These are phyloP conservation scores for Channa striata DNA, from an alignment of 2,797 vertebrate genomes.

Conservation along the genomic window DNA sequence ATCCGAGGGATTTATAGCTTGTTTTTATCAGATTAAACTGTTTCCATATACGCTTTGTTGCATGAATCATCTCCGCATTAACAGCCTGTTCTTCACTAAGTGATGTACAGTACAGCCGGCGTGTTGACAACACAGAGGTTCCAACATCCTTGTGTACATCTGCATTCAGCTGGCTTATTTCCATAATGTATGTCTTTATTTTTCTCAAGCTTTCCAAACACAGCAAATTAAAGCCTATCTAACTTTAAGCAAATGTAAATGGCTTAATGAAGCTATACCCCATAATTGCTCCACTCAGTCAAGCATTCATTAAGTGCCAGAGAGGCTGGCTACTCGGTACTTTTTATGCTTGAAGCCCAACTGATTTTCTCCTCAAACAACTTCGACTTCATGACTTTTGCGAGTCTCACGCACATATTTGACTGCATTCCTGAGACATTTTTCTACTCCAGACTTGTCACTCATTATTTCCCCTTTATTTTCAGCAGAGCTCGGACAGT, in stretches of 20 bases:
- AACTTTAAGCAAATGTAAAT: conserved; percentile 72
- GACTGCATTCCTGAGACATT: not conserved
- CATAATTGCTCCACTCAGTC: conserved; percentile 76
- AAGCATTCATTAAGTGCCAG: conserved; percentile 66
- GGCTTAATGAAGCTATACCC: conserved; percentile 68
- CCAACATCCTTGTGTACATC: conserved; percentile 18
- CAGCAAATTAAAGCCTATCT: conserved; percentile 72
- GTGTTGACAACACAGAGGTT: conserved; percentile 8
- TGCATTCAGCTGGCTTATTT: conserved; percentile 47
- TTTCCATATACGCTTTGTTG: not conserved
- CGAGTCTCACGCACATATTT: not conserved
- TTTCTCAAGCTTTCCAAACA: conserved; percentile 62
- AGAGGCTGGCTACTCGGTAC: conserved; percentile 47
- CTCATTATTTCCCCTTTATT: not conserved
- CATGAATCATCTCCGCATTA: conserved; percentile 10
- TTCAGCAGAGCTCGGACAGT: conserved; percentile 12
- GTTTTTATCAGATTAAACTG: not conserved
- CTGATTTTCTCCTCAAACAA: conserved; percentile 37
- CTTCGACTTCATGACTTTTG: conserved; percentile 4
- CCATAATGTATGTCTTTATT: conserved; percentile 57
- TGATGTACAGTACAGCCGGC: conserved; percentile 1
- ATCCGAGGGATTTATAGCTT: conserved; percentile 3
- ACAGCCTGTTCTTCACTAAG: not conserved
- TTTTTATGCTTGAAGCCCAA: conserved; percentile 45
- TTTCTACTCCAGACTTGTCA: conserved; percentile 9